Conservation (phyloP, 2,113 vertebrate genomes). For the Odocoileus virginianus region DNA sequence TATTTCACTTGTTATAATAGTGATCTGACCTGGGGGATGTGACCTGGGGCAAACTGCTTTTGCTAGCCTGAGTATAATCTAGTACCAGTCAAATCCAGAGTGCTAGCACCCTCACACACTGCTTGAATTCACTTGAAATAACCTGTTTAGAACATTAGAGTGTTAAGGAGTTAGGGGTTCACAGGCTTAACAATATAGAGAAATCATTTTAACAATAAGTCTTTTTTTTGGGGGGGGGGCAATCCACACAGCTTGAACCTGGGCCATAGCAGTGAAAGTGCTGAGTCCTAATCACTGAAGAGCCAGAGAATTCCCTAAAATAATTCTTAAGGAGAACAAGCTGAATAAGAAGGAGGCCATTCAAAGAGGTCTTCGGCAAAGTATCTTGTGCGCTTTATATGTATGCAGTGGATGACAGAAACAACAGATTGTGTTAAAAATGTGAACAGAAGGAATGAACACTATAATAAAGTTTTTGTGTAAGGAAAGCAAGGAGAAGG, state of each 20-base stretch:
- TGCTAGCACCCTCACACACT: neutral
- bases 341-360: neutral
- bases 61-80: neutral
- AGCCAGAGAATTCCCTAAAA: neutral
- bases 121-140: neutral
- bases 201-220: neutral
- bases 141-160: neutral
- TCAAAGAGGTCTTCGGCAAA: neutral
- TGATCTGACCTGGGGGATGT: neutral
- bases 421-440: neutral
- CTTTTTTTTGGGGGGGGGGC: neutral
- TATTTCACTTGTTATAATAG: neutral
- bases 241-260: neutral
- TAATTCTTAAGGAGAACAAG: neutral
- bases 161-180: neutral
- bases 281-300: neutral
- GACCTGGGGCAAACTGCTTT: neutral
- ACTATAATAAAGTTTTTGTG: neutral
- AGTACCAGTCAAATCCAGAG: neutral
- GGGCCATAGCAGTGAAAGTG: neutral
- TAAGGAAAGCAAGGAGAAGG: neutral
- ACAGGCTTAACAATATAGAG: neutral
- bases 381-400: neutral
- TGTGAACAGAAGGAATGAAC: neutral
- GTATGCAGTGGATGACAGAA: neutral